phyloP scores from a whole-genome alignment of 2,797 vertebrate genomes.

The Amazonetta brasiliensis region DNA sequence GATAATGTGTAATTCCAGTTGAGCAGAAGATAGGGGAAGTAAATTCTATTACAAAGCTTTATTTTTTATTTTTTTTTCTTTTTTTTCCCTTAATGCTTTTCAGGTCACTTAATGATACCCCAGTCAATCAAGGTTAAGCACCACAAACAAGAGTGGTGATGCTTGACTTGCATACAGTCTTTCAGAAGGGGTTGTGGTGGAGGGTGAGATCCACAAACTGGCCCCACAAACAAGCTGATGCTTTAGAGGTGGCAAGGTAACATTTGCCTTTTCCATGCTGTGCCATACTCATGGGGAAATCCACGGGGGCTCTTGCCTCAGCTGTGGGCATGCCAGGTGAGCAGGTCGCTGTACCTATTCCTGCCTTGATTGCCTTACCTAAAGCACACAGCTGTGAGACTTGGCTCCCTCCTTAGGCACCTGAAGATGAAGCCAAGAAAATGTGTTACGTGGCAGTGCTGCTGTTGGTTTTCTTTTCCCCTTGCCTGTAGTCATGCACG shows the following conservation, averaged over 20 bases:
- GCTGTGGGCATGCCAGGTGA: background rate
- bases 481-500: background rate
- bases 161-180: fast-evolving
- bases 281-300: background rate
- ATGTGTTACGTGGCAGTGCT: background rate
- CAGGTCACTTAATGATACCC: background rate
- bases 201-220: background rate
- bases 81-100: background rate
- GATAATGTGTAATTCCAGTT: background rate
- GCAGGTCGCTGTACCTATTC: background rate
- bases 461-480: conserved; percentile 4
- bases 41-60: background rate
- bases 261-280: fast-evolving
- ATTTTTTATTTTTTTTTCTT: background rate
- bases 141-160: fast-evolving
- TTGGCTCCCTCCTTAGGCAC: background rate
- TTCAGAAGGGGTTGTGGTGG: background rate
- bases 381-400: fast-evolving
- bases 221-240: background rate
- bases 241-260: background rate
- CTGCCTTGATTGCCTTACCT: background rate
- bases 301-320: fast-evolving
- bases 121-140: fast-evolving
- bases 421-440: conserved; percentile 10
- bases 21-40: background rate